These are phyloP conservation scores for Teleogryllus oceanicus DNA, from an alignment of 2,888 invertebrate species.

Conservation along the genomic window DNA sequence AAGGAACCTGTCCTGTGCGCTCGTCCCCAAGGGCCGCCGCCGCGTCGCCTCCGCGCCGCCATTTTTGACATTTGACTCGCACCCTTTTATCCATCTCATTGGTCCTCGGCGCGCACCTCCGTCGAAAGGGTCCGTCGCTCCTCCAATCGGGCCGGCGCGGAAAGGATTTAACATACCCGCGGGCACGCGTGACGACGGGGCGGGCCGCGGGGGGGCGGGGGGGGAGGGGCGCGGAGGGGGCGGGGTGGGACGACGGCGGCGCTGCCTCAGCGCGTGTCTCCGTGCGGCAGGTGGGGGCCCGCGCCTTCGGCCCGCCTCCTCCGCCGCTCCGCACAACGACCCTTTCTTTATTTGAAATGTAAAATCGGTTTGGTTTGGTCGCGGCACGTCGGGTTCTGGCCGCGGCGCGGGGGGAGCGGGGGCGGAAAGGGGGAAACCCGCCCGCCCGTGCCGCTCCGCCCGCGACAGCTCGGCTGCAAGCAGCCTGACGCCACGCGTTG, in stretches of 20 bases:
- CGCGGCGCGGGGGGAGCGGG: background rate
- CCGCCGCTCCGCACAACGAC: no score
- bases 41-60: no score
- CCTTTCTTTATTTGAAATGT: no score
- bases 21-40: background rate
- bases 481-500: background rate
- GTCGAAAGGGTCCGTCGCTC: background rate
- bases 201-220: background rate
- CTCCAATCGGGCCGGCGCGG: background rate
- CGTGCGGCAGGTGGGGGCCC: no score
- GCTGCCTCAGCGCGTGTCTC: background rate
- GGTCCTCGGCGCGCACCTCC: background rate
- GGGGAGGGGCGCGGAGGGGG: background rate
- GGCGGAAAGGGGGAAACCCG: background rate
- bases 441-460: no score
- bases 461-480: background rate
- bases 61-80: background rate
- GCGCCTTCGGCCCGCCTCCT: no score
- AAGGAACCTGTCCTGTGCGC: background rate
- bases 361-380: no score
- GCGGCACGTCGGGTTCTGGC: no score
- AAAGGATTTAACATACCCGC: background rate
- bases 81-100: slow-evolving; percentile 18
- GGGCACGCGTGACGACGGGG: background rate
- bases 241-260: background rate